Conservation (phyloP, 2,113 vertebrate species). For the Vulpes ferrilata region DNA sequence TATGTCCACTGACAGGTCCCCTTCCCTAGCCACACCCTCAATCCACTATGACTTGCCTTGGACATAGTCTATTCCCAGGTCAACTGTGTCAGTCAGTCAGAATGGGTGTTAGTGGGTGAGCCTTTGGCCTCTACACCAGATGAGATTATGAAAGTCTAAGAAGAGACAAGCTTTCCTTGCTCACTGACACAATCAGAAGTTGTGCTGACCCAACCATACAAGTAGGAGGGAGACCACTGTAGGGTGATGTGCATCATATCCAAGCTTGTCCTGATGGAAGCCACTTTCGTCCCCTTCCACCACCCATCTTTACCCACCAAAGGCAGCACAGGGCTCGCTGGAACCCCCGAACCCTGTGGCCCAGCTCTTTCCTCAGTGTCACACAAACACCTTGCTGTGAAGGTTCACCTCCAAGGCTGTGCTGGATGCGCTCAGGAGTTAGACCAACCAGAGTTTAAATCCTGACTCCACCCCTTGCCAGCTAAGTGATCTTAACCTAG, state of each 20-base stretch:
- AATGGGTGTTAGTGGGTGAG: neutral
- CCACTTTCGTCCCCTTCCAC: neutral
- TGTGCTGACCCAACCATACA: neutral
- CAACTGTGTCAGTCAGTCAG: neutral
- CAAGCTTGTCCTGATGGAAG: neutral
- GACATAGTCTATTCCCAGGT: too few relatives aligned
- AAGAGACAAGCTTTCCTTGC: neutral
- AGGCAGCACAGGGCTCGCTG: neutral
- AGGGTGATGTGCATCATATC: rapidly evolving
- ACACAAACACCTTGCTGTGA: neutral
- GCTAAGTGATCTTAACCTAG: neutral
- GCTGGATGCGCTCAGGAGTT: neutral
- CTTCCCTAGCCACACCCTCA: neutral
- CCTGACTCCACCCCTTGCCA: neutral
- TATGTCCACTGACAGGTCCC: rapidly evolving
- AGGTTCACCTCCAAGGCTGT: neutral
- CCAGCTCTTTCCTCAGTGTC: neutral
- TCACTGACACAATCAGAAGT: neutral
- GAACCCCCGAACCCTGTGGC: neutral
- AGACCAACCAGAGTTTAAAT: neutral
- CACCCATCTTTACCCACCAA: neutral
- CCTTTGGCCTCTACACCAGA: neutral
- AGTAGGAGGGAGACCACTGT: rapidly evolving
- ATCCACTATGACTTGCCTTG: neutral
- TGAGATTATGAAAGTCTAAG: neutral